These are phyloP conservation scores for Lagorchestes hirsutus DNA, from an alignment of 2,797 vertebrate genomes.

Conservation along the genomic window DNA sequence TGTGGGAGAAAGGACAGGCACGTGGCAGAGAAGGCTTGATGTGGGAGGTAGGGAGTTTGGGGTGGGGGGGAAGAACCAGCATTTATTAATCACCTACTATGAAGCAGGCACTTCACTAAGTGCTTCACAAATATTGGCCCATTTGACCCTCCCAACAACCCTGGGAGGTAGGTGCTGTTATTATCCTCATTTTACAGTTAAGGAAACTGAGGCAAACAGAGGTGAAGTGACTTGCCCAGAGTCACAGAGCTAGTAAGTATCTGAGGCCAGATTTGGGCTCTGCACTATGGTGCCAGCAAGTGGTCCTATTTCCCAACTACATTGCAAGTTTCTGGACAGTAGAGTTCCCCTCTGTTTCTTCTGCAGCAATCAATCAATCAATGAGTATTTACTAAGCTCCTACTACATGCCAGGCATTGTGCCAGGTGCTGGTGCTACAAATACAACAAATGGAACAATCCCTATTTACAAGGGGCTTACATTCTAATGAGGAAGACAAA, in stretches of 20 bases:
- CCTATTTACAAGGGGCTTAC: no score
- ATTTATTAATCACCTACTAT: not conserved
- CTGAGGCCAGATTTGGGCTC: not conserved
- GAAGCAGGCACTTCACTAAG: not conserved
- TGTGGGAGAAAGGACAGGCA: constrained; percentile 73
- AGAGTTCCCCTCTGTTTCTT: no score
- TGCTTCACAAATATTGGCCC: not conserved
- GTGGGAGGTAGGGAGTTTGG: not conserved
- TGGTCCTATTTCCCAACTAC: no score
- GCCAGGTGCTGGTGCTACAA: no score
- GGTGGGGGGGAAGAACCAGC: not conserved
- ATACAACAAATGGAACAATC: no score
- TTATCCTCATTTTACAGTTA: not conserved
- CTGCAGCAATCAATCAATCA: no score
- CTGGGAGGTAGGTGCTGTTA: not conserved
- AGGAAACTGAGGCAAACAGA: not conserved
- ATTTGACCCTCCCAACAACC: not conserved
- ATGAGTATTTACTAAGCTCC: no score
- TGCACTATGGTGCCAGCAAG: no score
- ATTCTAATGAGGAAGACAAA: no score
- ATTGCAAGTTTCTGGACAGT: no score
- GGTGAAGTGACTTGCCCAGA: not conserved
- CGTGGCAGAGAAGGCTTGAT: not conserved
- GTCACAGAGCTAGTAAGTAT: not conserved
- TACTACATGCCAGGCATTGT: no score